Evolutionary conservation across 2,113 vertebrate species (phyloP).

Genomic region (Nannobrachium achirus): DNA sequence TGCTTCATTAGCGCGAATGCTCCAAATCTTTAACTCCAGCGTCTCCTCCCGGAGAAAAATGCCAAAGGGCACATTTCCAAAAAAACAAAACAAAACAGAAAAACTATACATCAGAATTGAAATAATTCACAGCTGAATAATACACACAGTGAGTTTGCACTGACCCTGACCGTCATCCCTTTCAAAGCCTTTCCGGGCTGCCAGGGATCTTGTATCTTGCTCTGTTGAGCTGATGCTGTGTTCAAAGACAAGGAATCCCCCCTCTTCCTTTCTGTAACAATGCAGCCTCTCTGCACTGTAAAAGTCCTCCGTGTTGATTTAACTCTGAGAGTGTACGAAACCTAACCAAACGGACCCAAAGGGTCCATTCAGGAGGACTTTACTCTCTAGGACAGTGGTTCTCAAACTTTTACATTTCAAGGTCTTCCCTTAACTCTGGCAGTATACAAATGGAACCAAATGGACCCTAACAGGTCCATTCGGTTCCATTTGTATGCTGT

Average conservation of each 20-base stretch:
- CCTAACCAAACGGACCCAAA: too few relatives aligned
- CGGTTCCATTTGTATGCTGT: too few relatives aligned
- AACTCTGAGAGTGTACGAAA: too few relatives aligned
- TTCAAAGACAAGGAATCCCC: conserved; percentile 52
- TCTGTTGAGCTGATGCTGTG: conserved; percentile 40
- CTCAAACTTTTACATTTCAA: too few relatives aligned
- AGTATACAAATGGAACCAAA: too few relatives aligned
- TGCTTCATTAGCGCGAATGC: conserved; percentile 73
- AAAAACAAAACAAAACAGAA: neutral
- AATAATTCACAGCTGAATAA: neutral
- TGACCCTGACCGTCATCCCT: conserved; percentile 24
- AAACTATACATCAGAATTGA: conserved; percentile 25
- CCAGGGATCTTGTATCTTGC: conserved; percentile 51
- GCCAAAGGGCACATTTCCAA: conserved; percentile 60
- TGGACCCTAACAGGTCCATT: too few relatives aligned
- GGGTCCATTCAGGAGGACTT: too few relatives aligned
- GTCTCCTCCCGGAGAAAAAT: conserved; percentile 47
- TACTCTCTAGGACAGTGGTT: too few relatives aligned
- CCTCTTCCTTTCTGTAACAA: conserved; percentile 21
- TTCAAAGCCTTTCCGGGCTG: conserved; percentile 42
- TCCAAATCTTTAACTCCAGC: conserved; percentile 60
- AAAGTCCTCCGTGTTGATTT: too few relatives aligned
- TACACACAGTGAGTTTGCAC: conserved; percentile 48
- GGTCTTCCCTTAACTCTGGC: too few relatives aligned
- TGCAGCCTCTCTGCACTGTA: conserved; percentile 18